Percentiles rank a stretch among this genome's conserved stretches.
These are phyloP conservation scores for Cotesia chilonis DNA, from an alignment of 1,140 invertebrate species.

Conservation along the genomic window DNA sequence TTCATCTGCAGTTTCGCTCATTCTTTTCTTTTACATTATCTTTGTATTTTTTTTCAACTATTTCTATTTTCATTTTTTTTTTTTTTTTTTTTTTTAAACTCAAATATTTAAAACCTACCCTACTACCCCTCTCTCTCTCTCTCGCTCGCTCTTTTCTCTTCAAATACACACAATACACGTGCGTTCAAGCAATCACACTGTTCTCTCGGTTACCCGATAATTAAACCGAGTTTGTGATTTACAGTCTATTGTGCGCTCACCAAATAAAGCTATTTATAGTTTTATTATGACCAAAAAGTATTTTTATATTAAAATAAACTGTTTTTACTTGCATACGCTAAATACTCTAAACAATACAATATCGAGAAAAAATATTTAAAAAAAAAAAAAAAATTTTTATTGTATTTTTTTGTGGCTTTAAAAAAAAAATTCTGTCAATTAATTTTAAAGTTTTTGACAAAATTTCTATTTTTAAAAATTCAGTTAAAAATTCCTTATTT, in stretches of 20 bases:
- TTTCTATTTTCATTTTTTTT: slow-evolving; percentile 31
- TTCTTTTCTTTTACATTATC: background rate
- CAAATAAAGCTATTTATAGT: background rate
- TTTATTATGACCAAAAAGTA: slow-evolving; percentile 5
- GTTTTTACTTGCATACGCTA: too few species aligned
- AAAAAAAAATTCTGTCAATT: too few species aligned
- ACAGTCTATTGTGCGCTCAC: background rate
- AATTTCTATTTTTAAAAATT: too few species aligned
- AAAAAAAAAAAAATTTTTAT: too few species aligned
- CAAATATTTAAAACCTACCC: slow-evolving; percentile 18
- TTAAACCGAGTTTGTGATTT: slow-evolving; percentile 25
- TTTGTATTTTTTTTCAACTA: slow-evolving; percentile 40
- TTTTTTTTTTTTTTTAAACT: background rate
- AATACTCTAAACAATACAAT: too few species aligned
- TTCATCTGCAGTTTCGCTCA: background rate
- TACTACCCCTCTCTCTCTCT: slow-evolving; percentile 38
- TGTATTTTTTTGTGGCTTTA: too few species aligned
- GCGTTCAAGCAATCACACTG: slow-evolving; percentile 26
- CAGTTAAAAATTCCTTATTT: too few species aligned
- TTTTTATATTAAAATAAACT: too few species aligned
- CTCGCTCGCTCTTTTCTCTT: slow-evolving; percentile 38
- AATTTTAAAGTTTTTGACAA: too few species aligned
- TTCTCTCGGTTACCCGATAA: slow-evolving; percentile 25
- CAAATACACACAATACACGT: slow-evolving; percentile 29
- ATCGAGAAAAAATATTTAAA: too few species aligned